Percentiles rank a stretch among this genome's conserved stretches.
Conservation (phyloP, 2,113 vertebrate species). For the Catharus bicknelli region DNA sequence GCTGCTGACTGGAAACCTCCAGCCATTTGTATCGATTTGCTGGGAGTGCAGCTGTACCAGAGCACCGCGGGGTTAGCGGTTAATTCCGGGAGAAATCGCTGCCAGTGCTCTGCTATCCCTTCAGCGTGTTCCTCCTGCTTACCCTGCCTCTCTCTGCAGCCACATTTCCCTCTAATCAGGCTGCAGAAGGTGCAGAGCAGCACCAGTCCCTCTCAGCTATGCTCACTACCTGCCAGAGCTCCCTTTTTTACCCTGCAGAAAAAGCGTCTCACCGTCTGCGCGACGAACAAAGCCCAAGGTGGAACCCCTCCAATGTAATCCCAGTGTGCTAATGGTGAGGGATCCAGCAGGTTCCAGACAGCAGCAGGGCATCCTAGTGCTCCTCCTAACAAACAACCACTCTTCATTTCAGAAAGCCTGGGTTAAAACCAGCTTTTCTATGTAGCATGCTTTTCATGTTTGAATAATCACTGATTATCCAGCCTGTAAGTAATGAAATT, state of each 20-base stretch:
- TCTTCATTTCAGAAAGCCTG: constrained; percentile 17
- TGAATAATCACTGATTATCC: constrained; percentile 15
- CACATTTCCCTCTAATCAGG: constrained; percentile 76
- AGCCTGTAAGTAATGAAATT: neutral
- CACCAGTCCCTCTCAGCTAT: constrained; percentile 60
- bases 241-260: constrained; percentile 30
- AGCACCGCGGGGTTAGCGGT: constrained; percentile 39
- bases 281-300: constrained; percentile 34
- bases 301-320: constrained; percentile 36
- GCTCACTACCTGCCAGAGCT: constrained; percentile 49
- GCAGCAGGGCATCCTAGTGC: neutral
- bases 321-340: neutral
- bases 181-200: constrained; percentile 60
- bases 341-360: neutral
- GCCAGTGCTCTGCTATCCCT: constrained; percentile 50
- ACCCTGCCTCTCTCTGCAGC: constrained; percentile 44
- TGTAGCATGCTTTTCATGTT: neutral
- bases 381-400: constrained; percentile 16
- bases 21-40: constrained; percentile 61
- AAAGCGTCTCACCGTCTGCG: neutral
- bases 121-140: constrained; percentile 30
- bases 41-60: constrained; percentile 48
- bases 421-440: constrained; percentile 10
- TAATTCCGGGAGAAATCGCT: constrained; percentile 64
- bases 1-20: constrained; percentile 29